Percentiles rank a stretch among this genome's conserved stretches.
Conservation (phyloP, 2,888 invertebrate genomes). For the Tuberolachnus salignus region DNA sequence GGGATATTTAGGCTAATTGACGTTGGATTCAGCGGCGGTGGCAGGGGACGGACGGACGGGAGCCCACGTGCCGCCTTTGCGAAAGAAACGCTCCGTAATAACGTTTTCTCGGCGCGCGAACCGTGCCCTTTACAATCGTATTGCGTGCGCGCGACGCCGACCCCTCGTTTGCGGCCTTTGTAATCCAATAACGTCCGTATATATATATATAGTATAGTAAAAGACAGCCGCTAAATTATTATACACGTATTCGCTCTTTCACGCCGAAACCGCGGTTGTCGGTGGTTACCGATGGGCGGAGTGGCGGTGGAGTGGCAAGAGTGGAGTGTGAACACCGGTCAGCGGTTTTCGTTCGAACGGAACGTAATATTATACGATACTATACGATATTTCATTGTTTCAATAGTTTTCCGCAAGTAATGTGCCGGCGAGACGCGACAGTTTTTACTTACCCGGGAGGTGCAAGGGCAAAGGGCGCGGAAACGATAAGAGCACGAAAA, state of each 20-base stretch:
- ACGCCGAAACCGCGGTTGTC: not conserved
- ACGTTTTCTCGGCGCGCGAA: conserved; percentile 1
- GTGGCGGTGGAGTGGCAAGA: too few species aligned
- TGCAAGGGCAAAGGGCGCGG: too few species aligned
- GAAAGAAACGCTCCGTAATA: conserved; percentile 46
- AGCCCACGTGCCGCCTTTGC: not conserved
- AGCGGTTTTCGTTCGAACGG: not conserved
- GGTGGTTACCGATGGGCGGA: too few species aligned
- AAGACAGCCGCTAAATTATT: too few species aligned
- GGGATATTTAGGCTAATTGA: not conserved
- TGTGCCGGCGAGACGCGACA: too few species aligned
- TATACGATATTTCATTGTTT: not conserved
- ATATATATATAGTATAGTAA: too few species aligned
- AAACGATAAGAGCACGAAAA: too few species aligned
- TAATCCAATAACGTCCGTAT: conserved; percentile 44
- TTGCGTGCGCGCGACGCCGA: not conserved
- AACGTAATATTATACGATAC: not conserved
- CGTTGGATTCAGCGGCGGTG: not conserved
- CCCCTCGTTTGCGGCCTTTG: conserved; percentile 38
- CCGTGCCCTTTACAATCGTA: not conserved
- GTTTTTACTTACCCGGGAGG: too few species aligned
- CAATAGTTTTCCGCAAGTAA: not conserved
- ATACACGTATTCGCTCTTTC: not conserved
- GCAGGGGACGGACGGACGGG: not conserved
- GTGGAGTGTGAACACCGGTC: too few species aligned